Percentiles rank a stretch among this genome's conserved stretches.
These are phyloP conservation scores for Archilochus colubris DNA, from an alignment of 2,113 vertebrate species.

Conservation along the genomic window DNA sequence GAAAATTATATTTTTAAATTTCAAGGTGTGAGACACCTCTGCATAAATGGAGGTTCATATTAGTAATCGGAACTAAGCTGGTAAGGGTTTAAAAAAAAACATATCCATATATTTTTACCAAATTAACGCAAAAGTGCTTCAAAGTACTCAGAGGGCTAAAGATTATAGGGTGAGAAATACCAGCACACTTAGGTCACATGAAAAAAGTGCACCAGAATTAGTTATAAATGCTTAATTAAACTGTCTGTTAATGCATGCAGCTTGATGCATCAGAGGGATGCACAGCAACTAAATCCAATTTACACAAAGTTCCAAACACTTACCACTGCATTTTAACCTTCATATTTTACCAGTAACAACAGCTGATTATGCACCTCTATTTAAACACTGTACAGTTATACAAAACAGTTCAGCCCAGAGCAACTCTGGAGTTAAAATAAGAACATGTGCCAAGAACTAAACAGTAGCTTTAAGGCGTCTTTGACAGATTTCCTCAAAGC, in stretches of 20 bases:
- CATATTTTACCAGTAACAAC: slow-evolving; percentile 90
- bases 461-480: slow-evolving; percentile 92
- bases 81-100: slow-evolving; percentile 74
- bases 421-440: slow-evolving; percentile 83
- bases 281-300: slow-evolving; percentile 90
- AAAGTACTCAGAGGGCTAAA: slow-evolving; percentile 99
- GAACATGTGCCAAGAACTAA: slow-evolving; percentile 92
- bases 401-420: slow-evolving; percentile 84
- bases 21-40: slow-evolving; percentile 80
- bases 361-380: slow-evolving; percentile 86
- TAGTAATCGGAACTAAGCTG: slow-evolving; percentile 74
- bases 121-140: slow-evolving; percentile 91
- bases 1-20: slow-evolving; percentile 84
- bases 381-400: slow-evolving; percentile 89
- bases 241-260: slow-evolving; percentile 97
- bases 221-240: slow-evolving; percentile 93
- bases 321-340: slow-evolving; percentile 93
- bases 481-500: slow-evolving; percentile 86
- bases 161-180: slow-evolving; percentile 86
- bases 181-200: slow-evolving; percentile 85
- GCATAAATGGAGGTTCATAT: slow-evolving; percentile 79
- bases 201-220: slow-evolving; percentile 91
- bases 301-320: slow-evolving; percentile 96
- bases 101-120: slow-evolving; percentile 77
- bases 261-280: slow-evolving; percentile 88